These are phyloP conservation scores for Myiotriccus ornatus DNA, from an alignment of 2,797 vertebrate species.

Conservation along the genomic window DNA sequence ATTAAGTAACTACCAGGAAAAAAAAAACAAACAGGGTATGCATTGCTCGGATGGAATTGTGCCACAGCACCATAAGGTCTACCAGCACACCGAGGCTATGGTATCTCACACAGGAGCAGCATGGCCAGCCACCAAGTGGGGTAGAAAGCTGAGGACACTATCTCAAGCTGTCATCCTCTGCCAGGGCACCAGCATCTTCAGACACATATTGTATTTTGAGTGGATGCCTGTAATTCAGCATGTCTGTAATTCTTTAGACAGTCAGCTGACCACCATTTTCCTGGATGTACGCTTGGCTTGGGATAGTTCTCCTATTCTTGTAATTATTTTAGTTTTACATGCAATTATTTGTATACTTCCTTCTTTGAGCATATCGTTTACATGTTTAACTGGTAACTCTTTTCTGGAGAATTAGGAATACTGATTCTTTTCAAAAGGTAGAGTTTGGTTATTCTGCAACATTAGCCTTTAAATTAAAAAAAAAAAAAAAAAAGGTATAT, in stretches of 20 bases:
- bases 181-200: neutral
- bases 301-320: neutral
- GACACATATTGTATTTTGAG: neutral
- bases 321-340: conserved; percentile 32
- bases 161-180: neutral
- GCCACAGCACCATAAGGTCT: neutral
- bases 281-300: neutral
- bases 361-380: neutral
- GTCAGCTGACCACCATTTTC: neutral
- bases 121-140: neutral
- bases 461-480: neutral
- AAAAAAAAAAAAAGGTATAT: neutral
- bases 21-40: neutral
- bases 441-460: neutral
- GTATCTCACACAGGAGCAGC: accelerated
- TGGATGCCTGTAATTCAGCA: neutral
- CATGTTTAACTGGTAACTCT: neutral
- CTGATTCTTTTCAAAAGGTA: neutral
- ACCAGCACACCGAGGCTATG: accelerated
- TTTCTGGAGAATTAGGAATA: neutral
- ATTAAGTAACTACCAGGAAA: neutral
- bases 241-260: conserved; percentile 26
- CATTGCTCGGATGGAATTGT: neutral
- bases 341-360: neutral
- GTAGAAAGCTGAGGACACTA: neutral